Evolutionary conservation across 1,140 invertebrate species (phyloP).

Genomic region (Camponotus floridanus): DNA sequence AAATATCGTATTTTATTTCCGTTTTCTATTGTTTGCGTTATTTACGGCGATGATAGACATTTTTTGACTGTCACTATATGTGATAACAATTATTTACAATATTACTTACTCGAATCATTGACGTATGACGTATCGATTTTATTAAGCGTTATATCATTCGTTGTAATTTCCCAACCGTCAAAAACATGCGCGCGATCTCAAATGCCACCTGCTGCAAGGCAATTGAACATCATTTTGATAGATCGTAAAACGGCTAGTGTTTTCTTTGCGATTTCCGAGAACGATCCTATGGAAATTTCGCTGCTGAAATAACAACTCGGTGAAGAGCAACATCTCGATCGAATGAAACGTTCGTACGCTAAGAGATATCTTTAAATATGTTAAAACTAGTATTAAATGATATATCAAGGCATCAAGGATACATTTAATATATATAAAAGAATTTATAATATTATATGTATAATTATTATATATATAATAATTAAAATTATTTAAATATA

Average conservation of each 20-base stretch:
- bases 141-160: not conserved
- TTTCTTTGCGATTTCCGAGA: slow-evolving; percentile 49
- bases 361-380: slow-evolving; percentile 35
- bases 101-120: slow-evolving; percentile 12
- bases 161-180: slow-evolving; percentile 28
- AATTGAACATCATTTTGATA: slow-evolving; percentile 9
- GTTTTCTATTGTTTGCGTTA: not conserved
- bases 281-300: slow-evolving; percentile 35
- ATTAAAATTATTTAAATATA: too few species aligned
- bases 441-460: slow-evolving; percentile 1
- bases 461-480: too few species aligned
- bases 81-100: not conserved
- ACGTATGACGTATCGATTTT: not conserved
- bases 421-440: not conserved
- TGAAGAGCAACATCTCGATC: slow-evolving; percentile 54
- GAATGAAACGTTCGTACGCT: slow-evolving; percentile 22
- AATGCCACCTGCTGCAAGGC: slow-evolving; percentile 42
- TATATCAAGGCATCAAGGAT: not conserved
- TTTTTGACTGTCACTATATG: not conserved
- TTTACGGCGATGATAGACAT: not conserved
- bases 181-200: slow-evolving; percentile 19
- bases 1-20: slow-evolving; percentile 28
- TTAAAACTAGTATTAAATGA: slow-evolving; percentile 46
- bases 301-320: slow-evolving; percentile 45
- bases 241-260: slow-evolving; percentile 31